Percentiles rank a stretch among this genome's conserved stretches.
Evolutionary conservation across 92 coral and sea anemone genomes (phyloP).

Genomic region (Bergia sp.): DNA sequence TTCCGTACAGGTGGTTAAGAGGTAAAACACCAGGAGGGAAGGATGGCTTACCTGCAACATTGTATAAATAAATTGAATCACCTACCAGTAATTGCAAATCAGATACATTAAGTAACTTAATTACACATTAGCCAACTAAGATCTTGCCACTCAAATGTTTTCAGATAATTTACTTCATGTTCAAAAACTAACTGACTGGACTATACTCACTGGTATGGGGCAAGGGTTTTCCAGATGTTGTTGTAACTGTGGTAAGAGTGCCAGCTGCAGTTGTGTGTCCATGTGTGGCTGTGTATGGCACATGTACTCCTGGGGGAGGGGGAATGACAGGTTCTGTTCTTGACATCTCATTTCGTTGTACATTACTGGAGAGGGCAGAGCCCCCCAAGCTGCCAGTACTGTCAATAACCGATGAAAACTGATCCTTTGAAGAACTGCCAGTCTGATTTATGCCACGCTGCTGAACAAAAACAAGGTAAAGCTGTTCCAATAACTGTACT

Average conservation of each 20-base stretch:
- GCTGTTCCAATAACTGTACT: background rate
- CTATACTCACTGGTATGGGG: slow-evolving; percentile 70
- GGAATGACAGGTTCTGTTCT: slow-evolving; percentile 65
- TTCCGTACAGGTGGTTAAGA: slow-evolving; percentile 70
- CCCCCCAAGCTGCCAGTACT: slow-evolving; percentile 62
- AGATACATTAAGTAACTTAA: no score
- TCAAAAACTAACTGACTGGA: background rate
- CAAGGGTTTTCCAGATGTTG: slow-evolving; percentile 79
- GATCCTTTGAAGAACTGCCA: slow-evolving; percentile 66
- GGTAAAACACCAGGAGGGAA: slow-evolving; percentile 94
- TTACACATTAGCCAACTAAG: no score
- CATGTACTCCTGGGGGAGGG: slow-evolving; percentile 89
- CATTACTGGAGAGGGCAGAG: slow-evolving; percentile 50
- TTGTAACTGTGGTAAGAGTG: slow-evolving; percentile 70
- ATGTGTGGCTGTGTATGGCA: slow-evolving; percentile 66
- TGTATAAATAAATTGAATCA: no score
- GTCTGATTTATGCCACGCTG: slow-evolving; percentile 69
- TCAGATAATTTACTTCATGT: background rate
- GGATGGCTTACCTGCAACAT: slow-evolving; percentile 77
- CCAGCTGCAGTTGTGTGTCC: slow-evolving; percentile 59
- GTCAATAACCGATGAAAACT: slow-evolving; percentile 58
- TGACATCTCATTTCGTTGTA: slow-evolving; percentile 67
- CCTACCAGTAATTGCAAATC: no score
- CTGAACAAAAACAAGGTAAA: background rate
- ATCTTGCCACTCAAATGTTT: no score